phyloP scores from a whole-genome alignment of 2,797 vertebrate genomes.

The Sibirionetta formosa region DNA sequence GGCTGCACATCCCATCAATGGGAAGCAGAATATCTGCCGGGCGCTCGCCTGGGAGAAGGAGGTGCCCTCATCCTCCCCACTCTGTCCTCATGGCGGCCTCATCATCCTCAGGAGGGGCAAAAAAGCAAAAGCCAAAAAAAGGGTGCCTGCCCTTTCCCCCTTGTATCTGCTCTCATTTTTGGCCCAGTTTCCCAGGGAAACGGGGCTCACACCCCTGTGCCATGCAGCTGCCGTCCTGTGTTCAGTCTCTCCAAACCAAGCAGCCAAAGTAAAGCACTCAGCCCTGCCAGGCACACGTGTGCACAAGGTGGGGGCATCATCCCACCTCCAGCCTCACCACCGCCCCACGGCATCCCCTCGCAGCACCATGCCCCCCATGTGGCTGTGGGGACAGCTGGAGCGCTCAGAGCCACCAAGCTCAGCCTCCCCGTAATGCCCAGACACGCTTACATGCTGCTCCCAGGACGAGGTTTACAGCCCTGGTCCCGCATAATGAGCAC shows the following conservation, averaged over 20 bases:
- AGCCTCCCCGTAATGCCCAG: background rate
- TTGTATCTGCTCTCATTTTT: fast-evolving
- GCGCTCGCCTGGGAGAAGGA: fast-evolving
- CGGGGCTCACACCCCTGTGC: fast-evolving
- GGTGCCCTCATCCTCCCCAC: background rate
- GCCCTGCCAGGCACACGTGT: background rate
- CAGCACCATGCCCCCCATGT: too few species aligned
- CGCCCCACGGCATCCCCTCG: too few species aligned
- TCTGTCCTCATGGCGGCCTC: background rate
- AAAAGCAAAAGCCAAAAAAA: background rate
- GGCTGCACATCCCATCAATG: background rate
- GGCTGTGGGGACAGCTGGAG: background rate
- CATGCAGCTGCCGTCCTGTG: fast-evolving
- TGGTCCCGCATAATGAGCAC: too few species aligned
- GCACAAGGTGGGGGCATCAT: background rate
- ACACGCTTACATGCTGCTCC: background rate
- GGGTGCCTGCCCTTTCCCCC: background rate
- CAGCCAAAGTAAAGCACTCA: background rate
- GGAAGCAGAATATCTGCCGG: conserved; percentile 9
- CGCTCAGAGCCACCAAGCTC: background rate
- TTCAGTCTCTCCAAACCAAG: too few species aligned
- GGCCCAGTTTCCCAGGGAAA: fast-evolving
- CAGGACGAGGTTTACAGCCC: background rate
- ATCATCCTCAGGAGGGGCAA: background rate
- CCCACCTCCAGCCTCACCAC: background rate